Percentiles rank a stretch among this genome's conserved stretches.
Conservation (phyloP, 1,140 invertebrate species). For the Rhagoletis zephyria region DNA sequence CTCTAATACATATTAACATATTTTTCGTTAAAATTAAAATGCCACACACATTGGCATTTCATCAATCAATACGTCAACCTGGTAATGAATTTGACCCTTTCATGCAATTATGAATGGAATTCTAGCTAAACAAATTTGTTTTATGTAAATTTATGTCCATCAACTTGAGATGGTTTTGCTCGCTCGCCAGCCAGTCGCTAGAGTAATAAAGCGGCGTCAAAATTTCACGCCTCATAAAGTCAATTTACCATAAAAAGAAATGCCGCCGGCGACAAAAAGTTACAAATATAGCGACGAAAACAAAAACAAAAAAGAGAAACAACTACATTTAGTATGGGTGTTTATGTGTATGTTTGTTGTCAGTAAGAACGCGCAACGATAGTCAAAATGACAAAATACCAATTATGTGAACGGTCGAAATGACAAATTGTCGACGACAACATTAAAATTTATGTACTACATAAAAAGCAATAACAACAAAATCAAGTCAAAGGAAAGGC, state of each 20-base stretch:
- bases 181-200: background rate
- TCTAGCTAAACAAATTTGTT: conserved; percentile 5
- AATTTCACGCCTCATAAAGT: conserved; percentile 43
- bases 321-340: background rate
- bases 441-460: conserved; percentile 2
- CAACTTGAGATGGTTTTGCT: background rate
- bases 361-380: conserved; percentile 16
- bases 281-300: background rate
- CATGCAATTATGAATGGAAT: background rate
- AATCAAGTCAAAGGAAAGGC: background rate
- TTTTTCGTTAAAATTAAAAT: background rate
- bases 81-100: background rate
- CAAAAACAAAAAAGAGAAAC: background rate
- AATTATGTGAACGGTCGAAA: conserved; percentile 23
- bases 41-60: background rate
- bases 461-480: background rate
- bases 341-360: background rate
- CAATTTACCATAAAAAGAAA: conserved; percentile 37
- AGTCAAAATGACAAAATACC: conserved; percentile 40
- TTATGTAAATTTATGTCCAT: conserved; percentile 15
- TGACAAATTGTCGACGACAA: conserved; percentile 33
- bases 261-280: conserved; percentile 9
- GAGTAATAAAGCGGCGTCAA: background rate
- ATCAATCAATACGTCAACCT: background rate
- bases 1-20: no score